A percentile compares a stretch with the other conserved stretches of the same genome.
phyloP scores from a whole-genome alignment of 2,797 vertebrate genomes.

The Sebastes jordani region DNA sequence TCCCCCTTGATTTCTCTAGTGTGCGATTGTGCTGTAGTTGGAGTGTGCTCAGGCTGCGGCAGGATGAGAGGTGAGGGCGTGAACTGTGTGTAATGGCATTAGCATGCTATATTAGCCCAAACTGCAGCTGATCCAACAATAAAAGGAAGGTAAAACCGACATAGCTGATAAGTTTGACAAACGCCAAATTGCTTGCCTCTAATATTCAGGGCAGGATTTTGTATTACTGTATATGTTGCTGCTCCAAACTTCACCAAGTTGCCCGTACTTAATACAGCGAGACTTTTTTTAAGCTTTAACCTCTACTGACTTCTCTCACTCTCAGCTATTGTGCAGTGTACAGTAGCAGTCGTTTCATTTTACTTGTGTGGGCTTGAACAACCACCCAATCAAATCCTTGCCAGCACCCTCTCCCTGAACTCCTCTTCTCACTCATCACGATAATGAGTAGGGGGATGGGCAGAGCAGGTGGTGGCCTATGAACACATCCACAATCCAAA shows the following conservation, averaged over 20 bases:
- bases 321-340: slow-evolving; percentile 48
- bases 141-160: slow-evolving; percentile 4
- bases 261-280: neutral
- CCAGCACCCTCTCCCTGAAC: slow-evolving; percentile 74
- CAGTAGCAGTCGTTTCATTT: slow-evolving; percentile 59
- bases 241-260: slow-evolving; percentile 7
- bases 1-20: slow-evolving; percentile 46
- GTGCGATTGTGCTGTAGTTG: slow-evolving; percentile 31
- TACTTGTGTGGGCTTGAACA: slow-evolving; percentile 62
- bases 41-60: slow-evolving; percentile 41
- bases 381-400: slow-evolving; percentile 69
- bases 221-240: neutral
- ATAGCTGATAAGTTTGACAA: neutral
- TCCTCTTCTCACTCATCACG: slow-evolving; percentile 76
- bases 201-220: neutral
- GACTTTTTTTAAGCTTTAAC: neutral
- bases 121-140: slow-evolving; percentile 12
- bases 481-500: slow-evolving; percentile 64
- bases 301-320: slow-evolving; percentile 15
- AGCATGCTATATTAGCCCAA: slow-evolving; percentile 37
- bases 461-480: slow-evolving; percentile 76
- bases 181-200: neutral
- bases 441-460: slow-evolving; percentile 76
- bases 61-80: slow-evolving; percentile 39
- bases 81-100: slow-evolving; percentile 47